A percentile compares a stretch with the other conserved stretches of the same genome.
These are phyloP conservation scores for Halictus rubicundus DNA, from an alignment of 1,140 invertebrate genomes.

Conservation along the genomic window DNA sequence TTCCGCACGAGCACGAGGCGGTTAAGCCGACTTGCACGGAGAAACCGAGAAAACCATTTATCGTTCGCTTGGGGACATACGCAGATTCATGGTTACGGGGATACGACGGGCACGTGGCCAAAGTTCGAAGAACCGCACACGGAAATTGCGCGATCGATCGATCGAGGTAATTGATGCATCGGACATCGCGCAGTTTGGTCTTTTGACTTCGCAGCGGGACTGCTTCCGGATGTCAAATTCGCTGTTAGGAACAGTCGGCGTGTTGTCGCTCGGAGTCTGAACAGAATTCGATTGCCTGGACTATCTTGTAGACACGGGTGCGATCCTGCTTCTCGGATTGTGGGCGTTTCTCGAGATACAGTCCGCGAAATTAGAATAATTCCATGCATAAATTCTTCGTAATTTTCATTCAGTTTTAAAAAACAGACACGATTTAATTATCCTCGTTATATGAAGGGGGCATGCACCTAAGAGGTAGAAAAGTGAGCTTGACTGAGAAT, in stretches of 20 bases:
- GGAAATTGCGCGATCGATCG: slow-evolving; percentile 37
- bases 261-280: background rate
- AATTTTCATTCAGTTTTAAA: too few species aligned
- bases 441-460: too few species aligned
- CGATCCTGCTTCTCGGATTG: too few species aligned
- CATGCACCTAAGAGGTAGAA: too few species aligned
- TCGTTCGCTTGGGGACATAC: slow-evolving; percentile 23
- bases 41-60: slow-evolving; percentile 31
- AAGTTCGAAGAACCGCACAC: slow-evolving; percentile 5
- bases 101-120: slow-evolving; percentile 54
- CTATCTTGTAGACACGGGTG: too few species aligned
- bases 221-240: background rate
- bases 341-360: too few species aligned
- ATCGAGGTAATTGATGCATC: slow-evolving; percentile 52
- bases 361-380: too few species aligned
- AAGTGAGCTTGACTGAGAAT: too few species aligned
- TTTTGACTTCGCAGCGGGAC: background rate
- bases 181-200: slow-evolving; percentile 33
- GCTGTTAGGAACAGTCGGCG: background rate
- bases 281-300: too few species aligned
- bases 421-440: too few species aligned
- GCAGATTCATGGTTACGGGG: slow-evolving; percentile 39
- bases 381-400: too few species aligned
- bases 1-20: slow-evolving; percentile 1
- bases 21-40: slow-evolving; percentile 8